Percentiles rank a stretch among this genome's conserved stretches.
These are phyloP conservation scores for Mythimna vitellina DNA, from an alignment of 2,888 invertebrate species.

Conservation along the genomic window DNA sequence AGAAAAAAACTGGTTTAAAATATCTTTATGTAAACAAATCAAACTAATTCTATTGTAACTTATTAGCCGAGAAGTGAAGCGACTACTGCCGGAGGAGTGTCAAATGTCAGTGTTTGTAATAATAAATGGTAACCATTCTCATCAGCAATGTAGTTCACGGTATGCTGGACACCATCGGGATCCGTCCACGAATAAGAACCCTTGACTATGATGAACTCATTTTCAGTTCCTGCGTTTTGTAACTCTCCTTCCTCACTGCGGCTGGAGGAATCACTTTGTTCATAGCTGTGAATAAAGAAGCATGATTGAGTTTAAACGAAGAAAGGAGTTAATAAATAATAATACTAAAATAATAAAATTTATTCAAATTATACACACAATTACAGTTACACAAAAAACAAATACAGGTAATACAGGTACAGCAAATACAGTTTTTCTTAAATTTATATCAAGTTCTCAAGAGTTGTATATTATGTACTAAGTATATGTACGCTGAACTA, in stretches of 20 bases:
- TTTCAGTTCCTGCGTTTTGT: constrained; percentile 87
- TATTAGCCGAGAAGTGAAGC: constrained; percentile 78
- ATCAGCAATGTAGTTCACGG: constrained; percentile 88
- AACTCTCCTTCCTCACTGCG: constrained; percentile 88
- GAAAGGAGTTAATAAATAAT: too few species aligned
- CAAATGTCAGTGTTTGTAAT: constrained; percentile 74
- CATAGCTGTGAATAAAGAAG: constrained; percentile 75
- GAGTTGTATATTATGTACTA: too few species aligned
- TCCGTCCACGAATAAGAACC: constrained; percentile 88
- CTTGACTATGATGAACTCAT: constrained; percentile 85
- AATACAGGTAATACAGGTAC: too few species aligned
- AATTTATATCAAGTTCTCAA: too few species aligned
- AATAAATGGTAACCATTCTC: constrained; percentile 90
- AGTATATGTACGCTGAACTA: too few species aligned
- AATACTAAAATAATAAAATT: too few species aligned
- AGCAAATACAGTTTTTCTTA: too few species aligned
- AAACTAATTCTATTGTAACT: not conserved
- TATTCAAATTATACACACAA: too few species aligned
- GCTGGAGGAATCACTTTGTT: constrained; percentile 88
- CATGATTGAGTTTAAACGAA: not conserved
- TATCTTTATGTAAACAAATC: constrained; percentile 23
- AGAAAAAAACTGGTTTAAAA: not conserved
- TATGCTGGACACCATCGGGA: constrained; percentile 86
- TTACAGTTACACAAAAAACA: too few species aligned
- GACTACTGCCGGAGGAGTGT: constrained; percentile 74